Evolutionary conservation across 2,888 invertebrate species (phyloP), one percentile per base, ranked within the genome.

Genomic region (Phymatocera aterrima): DNA sequence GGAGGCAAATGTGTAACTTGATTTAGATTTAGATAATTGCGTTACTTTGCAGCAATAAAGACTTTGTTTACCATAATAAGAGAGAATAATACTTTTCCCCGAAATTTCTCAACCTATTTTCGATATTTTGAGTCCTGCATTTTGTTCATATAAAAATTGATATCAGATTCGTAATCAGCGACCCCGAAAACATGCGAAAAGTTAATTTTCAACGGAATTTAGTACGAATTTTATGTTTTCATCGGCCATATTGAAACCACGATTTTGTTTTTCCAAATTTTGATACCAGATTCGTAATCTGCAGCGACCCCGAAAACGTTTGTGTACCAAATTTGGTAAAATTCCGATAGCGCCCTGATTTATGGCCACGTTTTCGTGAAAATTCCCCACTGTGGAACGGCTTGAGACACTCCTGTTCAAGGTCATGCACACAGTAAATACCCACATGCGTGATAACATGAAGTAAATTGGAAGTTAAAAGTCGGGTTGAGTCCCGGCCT

Each of bases 31-130:
- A 75, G 5, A 57, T 57, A 60, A 34, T 24, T 15, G 21, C 12
- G n/a, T 46, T 74, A 54, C 12, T 74, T 74, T 51, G 10, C 34
- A 54, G 21, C 24, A 74, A 74, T 74, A 74, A 74, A 74, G 21
- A 74, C 51, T 74, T 74, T 74, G 57, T 77, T 77, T 77, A 65
- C 31, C 5, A 28, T 65, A 5, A 77, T 28, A 65, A 77, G 64
- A 51, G 40, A 77, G 75, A 75, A 75, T 37, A 75, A 75, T 60
- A 18, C 54, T 75, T 75, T 75, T 60, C n/a, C 28, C 65, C 48
- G 48, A 60, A 51, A 48, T 64, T 65, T 61, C 24, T 24, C 64
- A 65, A 61, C 40, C 5, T 77, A 64, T 37, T 64, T 77, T 24
- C 8, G 21, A 57, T 57, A 5, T 57, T 24, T 24, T 3, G 57